Evolutionary conservation across 92 coral and sea anemone species (phyloP), one percentile per base, ranked within the genome.

Genomic region (Porites lobata): DNA sequence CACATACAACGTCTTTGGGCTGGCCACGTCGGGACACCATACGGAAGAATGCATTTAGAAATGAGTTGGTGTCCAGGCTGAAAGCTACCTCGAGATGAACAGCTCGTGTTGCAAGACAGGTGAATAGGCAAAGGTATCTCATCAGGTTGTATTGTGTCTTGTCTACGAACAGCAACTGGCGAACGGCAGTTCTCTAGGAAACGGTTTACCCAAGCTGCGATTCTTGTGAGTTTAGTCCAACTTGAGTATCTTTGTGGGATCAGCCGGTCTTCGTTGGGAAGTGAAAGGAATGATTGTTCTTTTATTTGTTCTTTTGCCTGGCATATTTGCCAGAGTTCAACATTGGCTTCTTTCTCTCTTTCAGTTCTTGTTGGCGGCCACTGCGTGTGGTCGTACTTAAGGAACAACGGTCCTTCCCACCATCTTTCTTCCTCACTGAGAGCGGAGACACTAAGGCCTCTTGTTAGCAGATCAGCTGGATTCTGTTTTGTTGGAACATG

Each of bases 21-120:
- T 19, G 70, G 1, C 88, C 88, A 8, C 78, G 53, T 54, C 88
- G 56, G 4, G 88, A 82, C 57, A 85, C 74, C 88, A 83, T 89
- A 6, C 80, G 85, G 65, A 43, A 89, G 66, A 88, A 88, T 0
- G 88, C 84, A 68, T 82, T 82, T 17, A 76, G 68, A 51, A 82
- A 88, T 0, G 92, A 83, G 66, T 83, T 88, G 56, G 84, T 82
- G 79, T 76, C 75, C 11, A 89, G 70, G 73, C 78, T 63, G 79
- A 76, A 89, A 76, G 78, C 83, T 61, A 88, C 76, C 26, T 89
- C 84, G 53, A 89, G 79, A 63, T 89, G 92, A 29, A 29, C 32
- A 29, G 32, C 85, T 11, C 85, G 10, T 3, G 85, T 66, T 18
- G 57, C 75, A 11, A 65, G 51, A 38, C 85, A 80, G n/a, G 76